Percentiles rank a stretch among this genome's conserved stretches.
Evolutionary conservation across 1,140 invertebrate genomes (phyloP).

Genomic region (Globodera rostochiensis): DNA sequence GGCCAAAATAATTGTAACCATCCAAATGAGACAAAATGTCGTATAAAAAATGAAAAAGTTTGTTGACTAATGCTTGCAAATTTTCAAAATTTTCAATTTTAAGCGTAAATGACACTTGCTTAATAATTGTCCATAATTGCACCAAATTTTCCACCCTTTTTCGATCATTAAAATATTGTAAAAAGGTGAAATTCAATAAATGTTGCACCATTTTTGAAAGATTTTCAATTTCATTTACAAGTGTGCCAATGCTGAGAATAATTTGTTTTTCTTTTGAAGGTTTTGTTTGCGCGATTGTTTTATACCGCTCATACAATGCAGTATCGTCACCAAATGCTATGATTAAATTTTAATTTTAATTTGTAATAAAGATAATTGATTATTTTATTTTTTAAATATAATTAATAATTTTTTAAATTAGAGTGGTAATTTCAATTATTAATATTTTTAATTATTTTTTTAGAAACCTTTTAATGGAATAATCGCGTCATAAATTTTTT

Average conservation of each 20-base stretch:
- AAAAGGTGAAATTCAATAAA: background rate
- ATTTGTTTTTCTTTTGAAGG: background rate
- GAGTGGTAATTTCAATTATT: too few species aligned
- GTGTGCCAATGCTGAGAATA: background rate
- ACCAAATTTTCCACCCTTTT: background rate
- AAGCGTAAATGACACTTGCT: background rate
- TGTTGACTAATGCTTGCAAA: background rate
- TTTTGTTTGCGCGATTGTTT: background rate
- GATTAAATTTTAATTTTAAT: too few species aligned
- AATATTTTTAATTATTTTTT: background rate
- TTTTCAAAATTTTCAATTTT: background rate
- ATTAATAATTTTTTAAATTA: background rate
- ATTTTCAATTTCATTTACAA: background rate
- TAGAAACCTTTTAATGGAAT: background rate
- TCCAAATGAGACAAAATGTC: background rate
- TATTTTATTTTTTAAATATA: background rate
- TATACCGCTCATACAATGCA: background rate
- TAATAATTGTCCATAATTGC: background rate
- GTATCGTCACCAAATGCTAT: background rate
- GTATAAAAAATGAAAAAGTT: background rate
- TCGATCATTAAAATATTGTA: background rate
- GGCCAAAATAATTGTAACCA: background rate
- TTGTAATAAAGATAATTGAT: background rate
- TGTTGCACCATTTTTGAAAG: background rate
- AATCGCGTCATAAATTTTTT: background rate